A percentile compares a stretch with the other conserved stretches of the same genome.
Conservation (phyloP, 2,797 vertebrate species). For the Leptatherina wallacei region DNA sequence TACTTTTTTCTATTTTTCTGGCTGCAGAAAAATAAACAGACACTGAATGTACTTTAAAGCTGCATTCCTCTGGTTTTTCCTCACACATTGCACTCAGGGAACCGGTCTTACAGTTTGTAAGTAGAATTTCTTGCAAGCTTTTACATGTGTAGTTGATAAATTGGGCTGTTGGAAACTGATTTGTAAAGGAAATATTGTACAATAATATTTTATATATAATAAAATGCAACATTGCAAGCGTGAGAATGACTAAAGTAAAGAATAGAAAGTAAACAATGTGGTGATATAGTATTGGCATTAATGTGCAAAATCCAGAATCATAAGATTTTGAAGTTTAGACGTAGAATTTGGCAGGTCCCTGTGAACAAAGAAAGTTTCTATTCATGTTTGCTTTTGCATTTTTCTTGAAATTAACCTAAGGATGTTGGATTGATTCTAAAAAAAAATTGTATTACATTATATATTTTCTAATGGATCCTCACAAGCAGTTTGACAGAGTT, state of each 20-base stretch:
- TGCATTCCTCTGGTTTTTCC: neutral
- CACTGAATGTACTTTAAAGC: constrained; percentile 76
- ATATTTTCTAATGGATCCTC: neutral
- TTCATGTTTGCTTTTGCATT: neutral
- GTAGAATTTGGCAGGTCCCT: neutral
- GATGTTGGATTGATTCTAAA: neutral
- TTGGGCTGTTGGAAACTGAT: neutral
- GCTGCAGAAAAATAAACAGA: constrained; percentile 81
- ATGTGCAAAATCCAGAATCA: neutral
- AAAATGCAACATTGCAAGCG: neutral
- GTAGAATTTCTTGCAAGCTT: no score
- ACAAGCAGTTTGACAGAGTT: neutral
- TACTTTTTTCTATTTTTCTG: constrained; percentile 80
- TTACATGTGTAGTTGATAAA: neutral
- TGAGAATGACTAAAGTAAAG: no score
- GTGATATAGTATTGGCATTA: no score
- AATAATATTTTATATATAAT: neutral
- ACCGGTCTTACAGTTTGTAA: no score
- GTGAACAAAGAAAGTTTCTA: neutral
- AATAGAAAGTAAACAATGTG: neutral
- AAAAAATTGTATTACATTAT: neutral
- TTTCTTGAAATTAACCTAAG: neutral
- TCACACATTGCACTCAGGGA: neutral
- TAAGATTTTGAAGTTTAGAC: neutral
- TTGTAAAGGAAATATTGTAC: neutral